Evolutionary conservation across 2,888 invertebrate species (phyloP).

Genomic region (Calephelis perditalis): DNA sequence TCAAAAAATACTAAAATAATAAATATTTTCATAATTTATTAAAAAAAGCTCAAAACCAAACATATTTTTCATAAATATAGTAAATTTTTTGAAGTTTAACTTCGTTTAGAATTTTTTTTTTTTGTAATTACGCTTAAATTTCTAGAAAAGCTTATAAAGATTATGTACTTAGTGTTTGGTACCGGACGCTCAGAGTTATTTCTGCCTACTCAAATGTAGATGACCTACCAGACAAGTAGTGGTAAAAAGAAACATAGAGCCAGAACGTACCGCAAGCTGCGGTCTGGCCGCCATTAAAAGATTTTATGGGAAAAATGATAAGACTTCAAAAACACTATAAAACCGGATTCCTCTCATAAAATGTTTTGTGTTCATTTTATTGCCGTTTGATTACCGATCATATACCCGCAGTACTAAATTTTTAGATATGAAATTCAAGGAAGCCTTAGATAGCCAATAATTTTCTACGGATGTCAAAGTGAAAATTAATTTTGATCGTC

Average conservation of each 20-base stretch:
- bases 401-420: slow-evolving; percentile 19
- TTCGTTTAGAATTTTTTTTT: too few species aligned
- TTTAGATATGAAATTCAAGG: slow-evolving; percentile 12
- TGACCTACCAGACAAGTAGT: neutral
- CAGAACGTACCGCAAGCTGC: slow-evolving; percentile 15
- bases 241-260: neutral
- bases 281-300: slow-evolving; percentile 40
- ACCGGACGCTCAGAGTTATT: neutral
- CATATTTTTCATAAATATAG: too few species aligned
- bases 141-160: too few species aligned
- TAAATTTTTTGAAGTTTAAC: too few species aligned
- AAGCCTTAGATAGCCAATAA: neutral
- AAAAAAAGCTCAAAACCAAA: too few species aligned
- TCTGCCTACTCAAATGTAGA: neutral
- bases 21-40: too few species aligned
- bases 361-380: slow-evolving; percentile 30
- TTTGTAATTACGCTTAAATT: too few species aligned
- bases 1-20: too few species aligned
- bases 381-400: slow-evolving; percentile 27
- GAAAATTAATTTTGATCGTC: slow-evolving; percentile 1
- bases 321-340: slow-evolving; percentile 57
- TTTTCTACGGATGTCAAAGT: slow-evolving; percentile 3
- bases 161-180: too few species aligned
- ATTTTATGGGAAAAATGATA: slow-evolving; percentile 62
- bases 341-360: slow-evolving; percentile 43